Base-by-base conservation (phyloP, 2,113 vertebrate genomes). In the Corythoichthys intestinalis region DNA sequence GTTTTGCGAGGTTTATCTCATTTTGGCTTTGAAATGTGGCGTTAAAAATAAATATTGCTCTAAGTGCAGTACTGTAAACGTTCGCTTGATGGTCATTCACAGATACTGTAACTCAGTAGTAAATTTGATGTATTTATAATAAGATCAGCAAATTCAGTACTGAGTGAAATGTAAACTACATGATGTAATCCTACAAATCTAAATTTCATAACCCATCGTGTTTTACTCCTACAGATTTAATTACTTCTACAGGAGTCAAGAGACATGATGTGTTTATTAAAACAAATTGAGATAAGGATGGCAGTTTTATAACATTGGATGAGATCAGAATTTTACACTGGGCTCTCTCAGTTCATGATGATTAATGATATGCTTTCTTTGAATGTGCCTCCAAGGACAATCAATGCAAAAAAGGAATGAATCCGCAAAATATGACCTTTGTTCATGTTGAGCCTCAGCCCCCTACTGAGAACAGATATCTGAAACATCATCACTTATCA, bases 301-400 rank as follows among this genome's bases (percentile, higher is more conserved):
- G 75, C 66, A 69, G 7, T 67, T 78, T 78, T 75, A 77, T 70
- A 41, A 76, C 75, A 71, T 48, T 35, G 59, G 63, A 80, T 81
- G 74, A 83, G 67, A 73, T 83, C 71, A 80, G 71, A 64, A 47
- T 75, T 71, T 76, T 69, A 49, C 4, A n/a, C 34, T 34, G 48
- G 48, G 14, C 48, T 12, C 48, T 13, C 4, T 50, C 14, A 50
- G 13, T 50, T 50, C 48, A 50, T 50, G 48, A 50, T 2, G 14
- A 15, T 50, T 50, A 50, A 50, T 50, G 14, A 50, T 50, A 4
- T 13, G 48, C 3, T 50, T 50, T 50, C 48, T 50, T 50, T 50
- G 2, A 15, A 15, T 50, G 4, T 8, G 3, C 14, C 13, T 50
- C 48, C 48, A 50, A 50, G 48, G 48, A 15, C 12, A 50, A 14